These are phyloP conservation scores for Melanotus villosus DNA, from an alignment of 2,888 invertebrate species.

Conservation along the genomic window DNA sequence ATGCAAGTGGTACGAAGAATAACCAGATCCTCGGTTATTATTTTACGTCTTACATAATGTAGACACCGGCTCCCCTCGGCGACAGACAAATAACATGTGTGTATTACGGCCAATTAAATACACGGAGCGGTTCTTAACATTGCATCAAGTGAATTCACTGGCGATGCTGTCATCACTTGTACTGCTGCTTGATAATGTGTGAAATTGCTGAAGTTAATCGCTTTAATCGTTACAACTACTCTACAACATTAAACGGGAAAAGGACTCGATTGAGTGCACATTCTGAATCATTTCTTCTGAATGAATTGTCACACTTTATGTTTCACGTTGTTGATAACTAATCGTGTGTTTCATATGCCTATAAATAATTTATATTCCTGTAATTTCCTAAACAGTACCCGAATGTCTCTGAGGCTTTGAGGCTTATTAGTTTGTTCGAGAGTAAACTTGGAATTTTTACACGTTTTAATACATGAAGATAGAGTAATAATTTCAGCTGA, in stretches of 20 bases:
- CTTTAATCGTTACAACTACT: constrained; percentile 40
- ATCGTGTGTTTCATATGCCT: too few species aligned
- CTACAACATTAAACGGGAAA: constrained; percentile 30
- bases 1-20: background rate
- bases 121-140: constrained; percentile 50
- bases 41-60: constrained; percentile 39
- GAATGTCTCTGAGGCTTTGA: too few species aligned
- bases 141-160: constrained; percentile 52
- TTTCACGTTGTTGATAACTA: too few species aligned
- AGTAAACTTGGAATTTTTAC: too few species aligned
- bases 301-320: background rate
- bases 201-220: constrained; percentile 43
- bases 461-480: too few species aligned
- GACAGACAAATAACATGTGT: constrained; percentile 58
- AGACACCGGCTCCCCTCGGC: constrained; percentile 52
- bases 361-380: too few species aligned
- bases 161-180: constrained; percentile 54
- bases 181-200: constrained; percentile 42
- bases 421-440: too few species aligned
- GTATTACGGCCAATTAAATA: constrained; percentile 58
- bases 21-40: constrained; percentile 11
- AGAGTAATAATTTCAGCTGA: too few species aligned
- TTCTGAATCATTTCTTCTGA: constrained; percentile 31
- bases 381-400: too few species aligned
- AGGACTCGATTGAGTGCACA: constrained; percentile 31